Evolutionary conservation across 2,888 invertebrate genomes (phyloP).

Genomic region (Erebia aethiops): DNA sequence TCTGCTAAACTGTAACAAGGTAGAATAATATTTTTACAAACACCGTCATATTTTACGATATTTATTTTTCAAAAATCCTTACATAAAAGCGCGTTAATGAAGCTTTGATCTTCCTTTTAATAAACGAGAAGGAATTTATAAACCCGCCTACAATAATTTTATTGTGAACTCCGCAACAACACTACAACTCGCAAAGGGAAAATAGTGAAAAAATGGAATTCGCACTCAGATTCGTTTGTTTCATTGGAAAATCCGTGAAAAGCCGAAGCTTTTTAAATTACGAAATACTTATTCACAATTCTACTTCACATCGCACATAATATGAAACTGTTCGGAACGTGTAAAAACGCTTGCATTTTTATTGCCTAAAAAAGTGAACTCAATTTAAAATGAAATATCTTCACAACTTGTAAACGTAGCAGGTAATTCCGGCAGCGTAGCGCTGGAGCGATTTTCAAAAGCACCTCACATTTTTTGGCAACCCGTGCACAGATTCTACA

Average conservation of each 20-base stretch:
- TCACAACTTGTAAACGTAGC: slow-evolving; percentile 29
- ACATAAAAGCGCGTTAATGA: not conserved
- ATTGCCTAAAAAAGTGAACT: slow-evolving; percentile 36
- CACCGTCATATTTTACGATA: too few relatives aligned
- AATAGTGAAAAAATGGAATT: slow-evolving; percentile 9
- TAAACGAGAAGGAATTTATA: not conserved
- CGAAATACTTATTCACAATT: not conserved
- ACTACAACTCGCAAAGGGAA: slow-evolving; percentile 7
- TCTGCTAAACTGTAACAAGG: too few relatives aligned
- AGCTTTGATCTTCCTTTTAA: slow-evolving; percentile 8
- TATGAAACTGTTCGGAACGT: slow-evolving; percentile 28
- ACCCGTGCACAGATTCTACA: slow-evolving; percentile 38
- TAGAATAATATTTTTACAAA: too few relatives aligned
- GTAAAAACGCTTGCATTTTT: slow-evolving; percentile 31
- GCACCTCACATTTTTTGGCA: slow-evolving; percentile 41
- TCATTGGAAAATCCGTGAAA: not conserved
- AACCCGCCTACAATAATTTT: slow-evolving; percentile 15
- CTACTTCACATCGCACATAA: not conserved
- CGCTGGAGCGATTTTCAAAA: slow-evolving; percentile 36
- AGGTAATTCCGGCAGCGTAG: slow-evolving; percentile 29
- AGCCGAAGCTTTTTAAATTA: slow-evolving; percentile 2
- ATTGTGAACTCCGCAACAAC: slow-evolving; percentile 7
- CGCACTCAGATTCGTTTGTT: slow-evolving; percentile 4
- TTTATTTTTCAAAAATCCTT: not conserved
- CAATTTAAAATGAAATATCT: slow-evolving; percentile 38